Evolutionary conservation across 2,113 vertebrate genomes (phyloP), one percentile per base, ranked within the genome.

Genomic region (Sterrhoptilus dennistouni): DNA sequence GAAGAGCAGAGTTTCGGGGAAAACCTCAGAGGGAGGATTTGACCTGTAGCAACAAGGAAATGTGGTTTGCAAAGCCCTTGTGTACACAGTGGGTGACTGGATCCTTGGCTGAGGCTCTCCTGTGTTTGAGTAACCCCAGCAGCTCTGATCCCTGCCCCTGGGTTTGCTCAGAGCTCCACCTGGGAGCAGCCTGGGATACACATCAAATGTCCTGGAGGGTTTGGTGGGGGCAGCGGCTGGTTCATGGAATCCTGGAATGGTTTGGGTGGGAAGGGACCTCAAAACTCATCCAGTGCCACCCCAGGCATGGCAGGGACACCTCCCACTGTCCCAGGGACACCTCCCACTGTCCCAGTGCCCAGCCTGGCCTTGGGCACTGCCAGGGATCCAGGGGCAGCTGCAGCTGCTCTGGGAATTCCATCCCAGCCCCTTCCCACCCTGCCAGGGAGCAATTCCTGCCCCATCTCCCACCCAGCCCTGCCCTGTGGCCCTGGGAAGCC

Each of bases 191-290:
- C 47, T 8, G 74, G 56, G 29, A 7, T 11, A 14, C 8, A 2
- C 0, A 0, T 3, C 0, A 42, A 12, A 13, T 2, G 9, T 24
- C 0, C 49, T 1, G 29, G 4, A 2, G 40, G 18, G 11, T 25
- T 60, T 35, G 60, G 4, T 29, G 69, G 9, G 23, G 36, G 65
- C 23, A 23, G 42, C 61, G 49, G 3, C 29, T 74, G 56, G 1
- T 12, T 47, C n/a, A 2, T 6, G 7, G 38, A 19, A 40, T 44
- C 36, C 17, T 8, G 12, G 25, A 18, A 3, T 45, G 45, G 13
- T 10, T 60, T 83, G n/a, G 38, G n/a, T 31, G 5, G 77, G 38
- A 60, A 66, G 20, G 68, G n/a, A 29, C 1, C 3, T 21, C 8
- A 38, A 0, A 53, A 1, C 16, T 6, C 28, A 3, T 0, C 45